phyloP scores from a whole-genome alignment of 2,888 invertebrate genomes.

The Orchesellides sinensis region DNA sequence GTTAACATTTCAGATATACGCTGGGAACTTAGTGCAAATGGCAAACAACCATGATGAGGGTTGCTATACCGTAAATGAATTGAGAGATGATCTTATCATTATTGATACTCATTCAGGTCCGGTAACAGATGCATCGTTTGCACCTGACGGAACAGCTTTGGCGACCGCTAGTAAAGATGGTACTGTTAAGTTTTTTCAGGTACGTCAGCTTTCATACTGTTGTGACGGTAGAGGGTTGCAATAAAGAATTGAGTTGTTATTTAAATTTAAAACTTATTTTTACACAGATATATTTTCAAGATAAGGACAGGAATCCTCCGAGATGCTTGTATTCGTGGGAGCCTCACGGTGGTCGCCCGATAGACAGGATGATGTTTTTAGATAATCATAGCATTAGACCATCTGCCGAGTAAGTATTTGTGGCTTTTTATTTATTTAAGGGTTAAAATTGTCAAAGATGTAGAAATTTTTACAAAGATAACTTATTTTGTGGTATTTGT shows the following conservation, averaged over 20 bases:
- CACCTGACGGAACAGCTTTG: slow-evolving; percentile 95
- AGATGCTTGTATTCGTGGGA: slow-evolving; percentile 95
- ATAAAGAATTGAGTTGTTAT: too few species aligned
- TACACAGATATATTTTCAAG: slow-evolving; percentile 61
- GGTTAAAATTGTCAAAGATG: not conserved
- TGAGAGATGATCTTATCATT: slow-evolving; percentile 79
- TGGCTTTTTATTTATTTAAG: not conserved
- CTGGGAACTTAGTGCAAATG: slow-evolving; percentile 80
- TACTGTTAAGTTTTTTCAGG: slow-evolving; percentile 93
- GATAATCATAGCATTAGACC: slow-evolving; percentile 91
- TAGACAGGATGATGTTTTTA: slow-evolving; percentile 94
- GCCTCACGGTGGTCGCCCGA: slow-evolving; percentile 91
- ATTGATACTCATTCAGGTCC: slow-evolving; percentile 81
- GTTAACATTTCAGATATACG: slow-evolving; percentile 78
- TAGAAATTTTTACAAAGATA: too few species aligned
- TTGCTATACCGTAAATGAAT: slow-evolving; percentile 76
- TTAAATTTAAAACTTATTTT: too few species aligned
- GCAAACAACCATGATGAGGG: slow-evolving; percentile 77
- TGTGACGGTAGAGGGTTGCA: too few species aligned
- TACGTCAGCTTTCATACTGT: slow-evolving; percentile 75
- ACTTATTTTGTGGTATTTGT: not conserved
- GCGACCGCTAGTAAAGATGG: slow-evolving; percentile 94
- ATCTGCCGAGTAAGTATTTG: slow-evolving; percentile 77
- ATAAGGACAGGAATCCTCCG: slow-evolving; percentile 78
- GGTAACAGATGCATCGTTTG: slow-evolving; percentile 91